Evolutionary conservation across 2,888 invertebrate genomes (phyloP), one percentile per base, ranked within the genome.

Genomic region (Synanthedon formicaeformis): DNA sequence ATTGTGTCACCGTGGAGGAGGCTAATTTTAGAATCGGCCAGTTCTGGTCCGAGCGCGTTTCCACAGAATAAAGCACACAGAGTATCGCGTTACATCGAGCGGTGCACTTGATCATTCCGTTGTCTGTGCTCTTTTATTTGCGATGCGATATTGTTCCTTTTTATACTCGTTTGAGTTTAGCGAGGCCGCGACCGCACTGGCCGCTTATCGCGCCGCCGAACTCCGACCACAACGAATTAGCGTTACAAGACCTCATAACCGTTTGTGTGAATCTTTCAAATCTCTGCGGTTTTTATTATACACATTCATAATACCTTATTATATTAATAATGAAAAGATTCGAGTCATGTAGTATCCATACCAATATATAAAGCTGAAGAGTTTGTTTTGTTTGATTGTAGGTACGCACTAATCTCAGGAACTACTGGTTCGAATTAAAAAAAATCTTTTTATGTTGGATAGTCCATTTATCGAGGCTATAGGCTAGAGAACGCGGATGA

Each of bases 31-130:
- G 75, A 70, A 57, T 64, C 65, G 69, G 65, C 71, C 59, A 61
- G 64, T 60, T 50, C 13, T 55, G 52, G 51, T 53, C 61, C 58
- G 57, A 55, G 55, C 55, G 58, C 57, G 64, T 62, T 62, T 63
- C 34, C 59, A 59, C 64, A 64, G 68, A 69, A 75, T 78, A 76
- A 75, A 69, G 75, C 75, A 71, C 75, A 72, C 71, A 69, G 67
- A 73, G 73, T 84, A 83, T 85, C 85, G 68, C 67, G 75, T 85
- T 84, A 82, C 85, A 79, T 76, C 76, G 75, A 61, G 76, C 78
- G 75, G 78, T 76, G 75, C 77, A 81, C 81, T 82, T 84, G 84
- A 84, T 83, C 83, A 81, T 81, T 76, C 75, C 75, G 81, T 79
- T 78, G 80, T 79, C 79, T 67, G 63, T 57, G 56, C 68, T 75